Evolutionary conservation across 2,888 invertebrate genomes (phyloP).

Genomic region (Bugula neritina): DNA sequence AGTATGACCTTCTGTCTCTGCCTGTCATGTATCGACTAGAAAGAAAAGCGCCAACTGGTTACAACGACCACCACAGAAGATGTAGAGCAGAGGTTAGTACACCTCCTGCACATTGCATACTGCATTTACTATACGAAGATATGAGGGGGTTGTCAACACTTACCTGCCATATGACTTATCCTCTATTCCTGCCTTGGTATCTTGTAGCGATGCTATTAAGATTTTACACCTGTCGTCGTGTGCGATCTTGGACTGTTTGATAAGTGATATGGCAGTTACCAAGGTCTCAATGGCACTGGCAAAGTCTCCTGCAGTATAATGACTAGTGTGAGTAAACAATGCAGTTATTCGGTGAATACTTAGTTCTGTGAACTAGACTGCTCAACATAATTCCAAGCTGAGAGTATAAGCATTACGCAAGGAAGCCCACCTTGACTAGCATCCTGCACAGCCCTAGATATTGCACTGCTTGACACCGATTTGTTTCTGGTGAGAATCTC

Average conservation of each 20-base stretch:
- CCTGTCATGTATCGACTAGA: too few relatives aligned
- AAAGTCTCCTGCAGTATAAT: constrained; percentile 68
- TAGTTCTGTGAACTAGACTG: constrained; percentile 11
- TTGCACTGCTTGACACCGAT: constrained; percentile 94
- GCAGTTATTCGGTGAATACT: constrained; percentile 28
- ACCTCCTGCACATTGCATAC: too few relatives aligned
- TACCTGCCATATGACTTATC: constrained; percentile 84
- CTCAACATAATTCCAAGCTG: not conserved
- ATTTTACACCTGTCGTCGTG: constrained; percentile 97
- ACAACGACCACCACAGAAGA: too few relatives aligned
- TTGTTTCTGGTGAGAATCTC: constrained; percentile 95
- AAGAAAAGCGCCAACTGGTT: too few relatives aligned
- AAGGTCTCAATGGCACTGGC: constrained; percentile 97
- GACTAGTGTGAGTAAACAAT: constrained; percentile 21
- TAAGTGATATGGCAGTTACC: constrained; percentile 94
- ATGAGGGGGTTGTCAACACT: too few relatives aligned
- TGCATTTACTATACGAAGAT: too few relatives aligned
- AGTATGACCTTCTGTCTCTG: not conserved
- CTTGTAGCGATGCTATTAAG: constrained; percentile 88
- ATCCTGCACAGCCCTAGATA: constrained; percentile 92
- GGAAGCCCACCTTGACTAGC: constrained; percentile 70
- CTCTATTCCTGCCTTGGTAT: constrained; percentile 93
- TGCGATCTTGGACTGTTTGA: constrained; percentile 93
- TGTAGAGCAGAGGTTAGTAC: too few relatives aligned
- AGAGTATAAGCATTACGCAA: not conserved